Evolutionary conservation across 1,140 invertebrate species (phyloP).

Genomic region (Ridgeia piscesae): DNA sequence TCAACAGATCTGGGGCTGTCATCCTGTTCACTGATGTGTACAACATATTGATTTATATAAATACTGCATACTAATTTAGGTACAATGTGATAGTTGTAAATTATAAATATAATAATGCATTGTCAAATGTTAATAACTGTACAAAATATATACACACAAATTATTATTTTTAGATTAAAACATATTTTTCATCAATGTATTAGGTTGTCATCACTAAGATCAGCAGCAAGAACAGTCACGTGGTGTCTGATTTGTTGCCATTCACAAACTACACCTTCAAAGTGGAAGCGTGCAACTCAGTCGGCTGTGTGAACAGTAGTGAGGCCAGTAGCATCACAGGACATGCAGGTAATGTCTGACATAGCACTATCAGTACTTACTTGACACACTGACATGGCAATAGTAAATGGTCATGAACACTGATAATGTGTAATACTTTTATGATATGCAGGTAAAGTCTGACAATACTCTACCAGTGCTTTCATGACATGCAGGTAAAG

Average conservation of each 20-base stretch:
- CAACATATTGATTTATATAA: too few relatives aligned
- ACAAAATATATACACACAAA: too few relatives aligned
- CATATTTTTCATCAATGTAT: constrained; percentile 20
- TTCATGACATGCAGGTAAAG: not conserved
- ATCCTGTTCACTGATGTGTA: too few relatives aligned
- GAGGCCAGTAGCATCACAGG: constrained; percentile 38
- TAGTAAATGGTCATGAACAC: too few relatives aligned
- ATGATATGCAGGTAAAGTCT: not conserved
- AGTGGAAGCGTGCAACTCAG: constrained; percentile 50
- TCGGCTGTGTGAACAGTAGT: constrained; percentile 53
- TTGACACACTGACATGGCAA: not conserved
- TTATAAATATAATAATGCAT: too few relatives aligned
- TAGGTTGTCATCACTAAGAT: not conserved
- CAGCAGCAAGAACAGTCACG: constrained; percentile 11
- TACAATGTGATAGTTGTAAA: too few relatives aligned
- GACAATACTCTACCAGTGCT: not conserved
- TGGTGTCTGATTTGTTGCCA: constrained; percentile 39
- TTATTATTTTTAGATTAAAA: too few relatives aligned
- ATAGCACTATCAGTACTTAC: not conserved
- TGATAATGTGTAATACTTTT: too few relatives aligned
- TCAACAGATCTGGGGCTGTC: too few relatives aligned
- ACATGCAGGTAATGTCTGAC: constrained; percentile 25
- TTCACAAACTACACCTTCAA: constrained; percentile 48
- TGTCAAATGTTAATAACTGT: too few relatives aligned
- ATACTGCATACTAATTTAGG: too few relatives aligned